Evolutionary conservation across 2,797 vertebrate genomes (phyloP).

Genomic region (Trichosurus vulpecula): DNA sequence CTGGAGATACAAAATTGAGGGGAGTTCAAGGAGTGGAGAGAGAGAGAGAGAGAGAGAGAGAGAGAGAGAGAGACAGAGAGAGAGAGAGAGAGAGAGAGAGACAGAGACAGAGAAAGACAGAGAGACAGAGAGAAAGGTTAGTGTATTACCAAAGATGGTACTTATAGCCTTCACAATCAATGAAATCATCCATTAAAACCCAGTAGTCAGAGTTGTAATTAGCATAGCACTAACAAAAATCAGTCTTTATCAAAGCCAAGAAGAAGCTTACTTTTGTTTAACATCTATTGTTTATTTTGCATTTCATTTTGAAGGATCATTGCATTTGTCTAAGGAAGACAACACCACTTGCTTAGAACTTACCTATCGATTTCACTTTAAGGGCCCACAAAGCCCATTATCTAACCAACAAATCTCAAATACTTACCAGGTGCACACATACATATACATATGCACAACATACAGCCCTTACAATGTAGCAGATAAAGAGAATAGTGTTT

Average conservation of each 20-base stretch:
- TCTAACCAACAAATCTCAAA: conserved; percentile 36
- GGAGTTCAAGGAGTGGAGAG: accelerated
- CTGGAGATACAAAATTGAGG: background rate
- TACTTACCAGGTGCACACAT: background rate
- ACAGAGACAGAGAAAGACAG: too few species aligned
- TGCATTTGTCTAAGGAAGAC: conserved; percentile 48
- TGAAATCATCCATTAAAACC: background rate
- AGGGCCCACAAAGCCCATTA: background rate
- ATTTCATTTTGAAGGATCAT: background rate
- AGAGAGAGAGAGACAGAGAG: too few species aligned
- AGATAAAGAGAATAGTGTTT: conserved; percentile 5
- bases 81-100: too few species aligned
- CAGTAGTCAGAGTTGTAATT: conserved; percentile 10
- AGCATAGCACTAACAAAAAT: conserved; percentile 28
- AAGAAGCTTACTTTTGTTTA: conserved; percentile 16
- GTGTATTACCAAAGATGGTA: background rate
- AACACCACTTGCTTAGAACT: background rate
- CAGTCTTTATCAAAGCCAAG: conserved; percentile 15
- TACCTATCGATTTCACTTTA: background rate
- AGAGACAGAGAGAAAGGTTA: background rate
- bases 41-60: background rate
- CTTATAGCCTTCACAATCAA: conserved; percentile 10
- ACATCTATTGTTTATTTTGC: conserved; percentile 17
- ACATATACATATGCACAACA: background rate
- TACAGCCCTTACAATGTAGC: conserved; percentile 1